Percentiles rank a stretch among this genome's conserved stretches.
Conservation (phyloP, 1,140 invertebrate species). For the Asobara japonica region DNA sequence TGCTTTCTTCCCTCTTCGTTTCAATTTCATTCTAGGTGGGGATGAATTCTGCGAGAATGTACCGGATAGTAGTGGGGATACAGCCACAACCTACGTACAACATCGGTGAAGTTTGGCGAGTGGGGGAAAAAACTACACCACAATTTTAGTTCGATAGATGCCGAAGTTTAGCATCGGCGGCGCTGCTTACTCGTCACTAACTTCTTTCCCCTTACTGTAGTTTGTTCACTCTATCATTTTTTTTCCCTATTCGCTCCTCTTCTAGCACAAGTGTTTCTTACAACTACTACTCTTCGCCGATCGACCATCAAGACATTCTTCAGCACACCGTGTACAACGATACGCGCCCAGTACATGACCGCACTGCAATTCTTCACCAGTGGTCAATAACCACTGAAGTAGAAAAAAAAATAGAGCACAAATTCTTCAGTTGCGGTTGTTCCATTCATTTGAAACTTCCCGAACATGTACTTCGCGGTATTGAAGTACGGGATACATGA, state of each 20-base stretch:
- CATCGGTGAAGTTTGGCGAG: background rate
- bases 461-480: background rate
- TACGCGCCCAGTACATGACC: conserved; percentile 47
- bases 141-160: conserved; percentile 66
- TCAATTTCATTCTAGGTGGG: conserved; percentile 45
- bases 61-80: background rate
- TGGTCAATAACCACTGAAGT: too few relatives aligned
- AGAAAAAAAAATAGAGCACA: too few relatives aligned
- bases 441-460: conserved; percentile 1
- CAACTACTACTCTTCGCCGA: conserved; percentile 22
- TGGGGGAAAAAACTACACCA: conserved; percentile 62
- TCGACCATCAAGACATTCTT: conserved; percentile 38
- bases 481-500: background rate
- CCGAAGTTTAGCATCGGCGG: conserved; percentile 61
- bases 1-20: conserved; percentile 54
- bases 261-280: conserved; percentile 33
- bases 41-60: conserved; percentile 17
- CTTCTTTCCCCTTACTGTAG: conserved; percentile 63
- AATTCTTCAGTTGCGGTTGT: background rate
- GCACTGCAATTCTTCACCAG: conserved; percentile 35
- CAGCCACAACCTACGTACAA: conserved; percentile 25
- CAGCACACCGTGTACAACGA: conserved; percentile 27
- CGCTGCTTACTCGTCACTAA: conserved; percentile 62
- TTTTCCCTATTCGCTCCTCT: conserved; percentile 34
- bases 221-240: conserved; percentile 53